A percentile compares a stretch with the other conserved stretches of the same genome.
These are phyloP conservation scores for Lagothrix lagotricha DNA, from an alignment of 2,797 vertebrate genomes.

Conservation along the genomic window DNA sequence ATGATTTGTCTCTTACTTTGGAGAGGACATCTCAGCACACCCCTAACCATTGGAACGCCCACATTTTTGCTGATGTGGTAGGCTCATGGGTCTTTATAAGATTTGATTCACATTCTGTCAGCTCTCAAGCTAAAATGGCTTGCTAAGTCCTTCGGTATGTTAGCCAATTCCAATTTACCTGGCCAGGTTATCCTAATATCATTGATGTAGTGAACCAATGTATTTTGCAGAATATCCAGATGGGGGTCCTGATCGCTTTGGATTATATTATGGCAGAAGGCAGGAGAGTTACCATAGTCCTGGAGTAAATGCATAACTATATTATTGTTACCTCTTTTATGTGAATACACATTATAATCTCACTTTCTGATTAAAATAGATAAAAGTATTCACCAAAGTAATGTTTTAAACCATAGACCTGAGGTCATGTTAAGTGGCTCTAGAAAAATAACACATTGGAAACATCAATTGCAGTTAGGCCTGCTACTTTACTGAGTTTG, in stretches of 20 bases:
- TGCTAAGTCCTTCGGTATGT: background rate
- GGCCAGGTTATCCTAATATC: background rate
- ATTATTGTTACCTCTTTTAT: background rate
- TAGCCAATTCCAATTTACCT: background rate
- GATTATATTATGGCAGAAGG: background rate
- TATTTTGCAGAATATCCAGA: background rate
- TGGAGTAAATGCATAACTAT: background rate
- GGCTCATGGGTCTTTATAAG: background rate
- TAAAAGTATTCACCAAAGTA: background rate
- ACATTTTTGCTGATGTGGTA: background rate
- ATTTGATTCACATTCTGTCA: background rate
- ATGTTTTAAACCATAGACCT: background rate
- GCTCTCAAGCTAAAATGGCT: background rate
- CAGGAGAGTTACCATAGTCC: background rate
- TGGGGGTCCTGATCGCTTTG: background rate
- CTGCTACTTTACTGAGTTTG: background rate
- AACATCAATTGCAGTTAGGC: background rate
- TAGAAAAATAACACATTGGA: conserved; percentile 18
- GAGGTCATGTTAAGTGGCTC: background rate
- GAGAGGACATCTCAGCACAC: background rate
- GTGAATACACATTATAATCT: background rate
- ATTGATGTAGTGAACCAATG: background rate
- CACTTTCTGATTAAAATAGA: background rate
- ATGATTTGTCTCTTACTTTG: background rate
- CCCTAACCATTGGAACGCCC: background rate